A percentile compares a stretch with the other conserved stretches of the same genome.
phyloP scores from a whole-genome alignment of 2,113 vertebrate genomes.

The Verasper variegatus region DNA sequence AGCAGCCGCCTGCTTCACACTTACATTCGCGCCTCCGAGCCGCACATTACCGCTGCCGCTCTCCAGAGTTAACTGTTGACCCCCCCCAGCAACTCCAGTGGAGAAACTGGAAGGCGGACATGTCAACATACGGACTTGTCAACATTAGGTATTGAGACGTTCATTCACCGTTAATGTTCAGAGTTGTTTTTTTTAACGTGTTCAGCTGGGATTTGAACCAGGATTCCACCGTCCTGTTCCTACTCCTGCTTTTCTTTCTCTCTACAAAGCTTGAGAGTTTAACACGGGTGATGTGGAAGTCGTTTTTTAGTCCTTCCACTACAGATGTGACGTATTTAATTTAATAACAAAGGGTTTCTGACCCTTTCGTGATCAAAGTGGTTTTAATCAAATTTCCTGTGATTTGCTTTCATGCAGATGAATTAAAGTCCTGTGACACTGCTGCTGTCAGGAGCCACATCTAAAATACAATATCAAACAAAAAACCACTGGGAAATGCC shows the following conservation, averaged over 20 bases:
- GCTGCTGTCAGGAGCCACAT: too few relatives aligned
- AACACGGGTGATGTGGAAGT: neutral
- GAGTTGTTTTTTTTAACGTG: neutral
- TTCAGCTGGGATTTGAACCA: neutral
- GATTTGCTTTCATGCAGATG: neutral
- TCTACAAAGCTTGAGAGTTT: neutral
- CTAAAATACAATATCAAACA: neutral
- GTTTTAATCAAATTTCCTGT: neutral
- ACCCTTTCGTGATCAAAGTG: neutral
- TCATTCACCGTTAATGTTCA: neutral
- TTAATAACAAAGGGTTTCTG: neutral
- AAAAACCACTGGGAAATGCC: conserved; percentile 22
- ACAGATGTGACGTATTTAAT: neutral
- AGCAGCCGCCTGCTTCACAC: conserved; percentile 11
- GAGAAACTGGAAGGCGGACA: neutral
- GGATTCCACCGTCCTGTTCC: neutral
- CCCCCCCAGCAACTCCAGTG: neutral
- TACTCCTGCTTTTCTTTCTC: neutral
- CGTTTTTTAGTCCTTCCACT: neutral
- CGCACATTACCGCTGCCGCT: neutral
- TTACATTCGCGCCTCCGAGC: conserved; percentile 31
- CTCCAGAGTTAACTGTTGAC: neutral
- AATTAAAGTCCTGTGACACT: neutral
- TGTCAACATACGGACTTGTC: neutral
- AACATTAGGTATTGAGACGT: conserved; percentile 10